phyloP scores from a whole-genome alignment of 2,888 invertebrate species.

The Hydroisotoma schaefferi region DNA sequence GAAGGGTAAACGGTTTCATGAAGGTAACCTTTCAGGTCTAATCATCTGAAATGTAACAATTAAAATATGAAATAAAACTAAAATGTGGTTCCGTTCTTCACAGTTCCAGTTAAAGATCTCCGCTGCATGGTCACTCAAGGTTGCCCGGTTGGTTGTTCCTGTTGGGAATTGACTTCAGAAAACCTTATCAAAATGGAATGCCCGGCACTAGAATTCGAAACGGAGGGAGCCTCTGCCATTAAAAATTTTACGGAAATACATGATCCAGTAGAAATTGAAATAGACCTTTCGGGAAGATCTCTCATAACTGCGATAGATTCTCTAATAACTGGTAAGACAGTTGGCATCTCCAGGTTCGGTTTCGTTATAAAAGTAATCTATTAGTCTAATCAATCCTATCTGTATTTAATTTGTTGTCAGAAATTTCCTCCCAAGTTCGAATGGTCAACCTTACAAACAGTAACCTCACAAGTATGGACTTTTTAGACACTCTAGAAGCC shows the following conservation, averaged over 20 bases:
- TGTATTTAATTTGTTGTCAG: conserved; percentile 21
- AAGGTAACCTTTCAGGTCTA: conserved; percentile 22
- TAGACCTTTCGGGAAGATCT: conserved; percentile 19
- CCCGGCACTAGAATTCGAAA: conserved; percentile 12
- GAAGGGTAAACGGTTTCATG: conserved; percentile 21
- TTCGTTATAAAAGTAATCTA: too few relatives aligned
- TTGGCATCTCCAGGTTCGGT: not conserved
- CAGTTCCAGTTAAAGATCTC: conserved; percentile 34
- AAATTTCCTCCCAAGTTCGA: conserved; percentile 27
- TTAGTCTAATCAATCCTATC: not conserved
- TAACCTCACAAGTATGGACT: conserved; percentile 32
- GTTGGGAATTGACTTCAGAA: conserved; percentile 41
- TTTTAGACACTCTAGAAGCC: conserved; percentile 27
- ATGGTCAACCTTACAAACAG: conserved; percentile 37
- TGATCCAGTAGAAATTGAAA: conserved; percentile 33
- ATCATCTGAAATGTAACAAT: not conserved
- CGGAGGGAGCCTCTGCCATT: conserved; percentile 13
- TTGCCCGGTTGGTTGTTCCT: conserved; percentile 38
- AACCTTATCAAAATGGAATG: conserved; percentile 38
- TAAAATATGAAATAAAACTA: not conserved
- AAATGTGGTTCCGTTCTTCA: not conserved
- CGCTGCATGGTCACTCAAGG: conserved; percentile 27
- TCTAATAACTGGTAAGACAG: too few relatives aligned
- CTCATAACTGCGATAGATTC: not conserved
- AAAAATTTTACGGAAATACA: conserved; percentile 26